Percentiles rank a stretch among this genome's conserved stretches.
phyloP scores from a whole-genome alignment of 2,113 vertebrate genomes.

The Aramus guarauna region DNA sequence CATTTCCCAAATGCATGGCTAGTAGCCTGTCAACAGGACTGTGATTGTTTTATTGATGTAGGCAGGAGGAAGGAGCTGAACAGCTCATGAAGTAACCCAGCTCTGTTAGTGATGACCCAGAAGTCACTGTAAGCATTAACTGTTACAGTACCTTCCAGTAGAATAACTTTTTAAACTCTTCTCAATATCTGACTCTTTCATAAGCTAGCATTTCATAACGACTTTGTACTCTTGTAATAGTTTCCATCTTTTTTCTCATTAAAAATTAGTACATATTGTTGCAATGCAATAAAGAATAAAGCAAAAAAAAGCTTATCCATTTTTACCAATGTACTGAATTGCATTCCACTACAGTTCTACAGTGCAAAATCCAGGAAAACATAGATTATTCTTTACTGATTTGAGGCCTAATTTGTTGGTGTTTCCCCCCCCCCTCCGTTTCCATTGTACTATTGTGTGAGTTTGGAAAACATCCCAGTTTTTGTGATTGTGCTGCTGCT shows the following conservation, averaged over 20 bases:
- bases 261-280: not conserved
- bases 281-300: not conserved
- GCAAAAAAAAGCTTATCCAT: not conserved
- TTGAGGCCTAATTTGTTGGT: not conserved
- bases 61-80: slow-evolving; percentile 4
- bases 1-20: not conserved
- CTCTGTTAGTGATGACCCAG: slow-evolving; percentile 2
- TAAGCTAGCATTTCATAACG: not conserved
- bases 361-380: not conserved
- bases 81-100: not conserved
- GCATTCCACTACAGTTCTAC: not conserved
- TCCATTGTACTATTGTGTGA: not conserved
- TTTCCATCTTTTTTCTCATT: not conserved
- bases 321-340: not conserved
- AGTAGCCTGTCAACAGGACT: not conserved
- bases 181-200: not conserved
- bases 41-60: slow-evolving; percentile 7
- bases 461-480: not conserved
- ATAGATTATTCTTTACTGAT: not conserved
- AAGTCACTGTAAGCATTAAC: not conserved
- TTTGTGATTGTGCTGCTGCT: not conserved
- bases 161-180: not conserved
- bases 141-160: not conserved
- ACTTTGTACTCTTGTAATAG: not conserved
- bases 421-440: too few relatives aligned